phyloP scores from a whole-genome alignment of 1,140 invertebrate species.

The Pomacea maculata region DNA sequence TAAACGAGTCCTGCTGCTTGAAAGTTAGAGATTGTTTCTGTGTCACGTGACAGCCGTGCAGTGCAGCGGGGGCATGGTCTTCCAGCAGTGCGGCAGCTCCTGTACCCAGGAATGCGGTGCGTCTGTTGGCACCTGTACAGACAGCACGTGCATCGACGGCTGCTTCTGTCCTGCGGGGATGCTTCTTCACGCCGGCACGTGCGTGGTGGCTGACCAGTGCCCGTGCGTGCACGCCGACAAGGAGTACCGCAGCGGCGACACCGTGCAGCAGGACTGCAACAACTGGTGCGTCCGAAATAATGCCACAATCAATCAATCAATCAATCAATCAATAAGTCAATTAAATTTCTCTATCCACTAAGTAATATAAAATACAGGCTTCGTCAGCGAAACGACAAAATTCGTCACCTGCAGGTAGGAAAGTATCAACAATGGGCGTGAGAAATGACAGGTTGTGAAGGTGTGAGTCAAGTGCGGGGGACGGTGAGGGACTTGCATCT shows the following conservation, averaged over 20 bases:
- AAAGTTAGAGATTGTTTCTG: too few species aligned
- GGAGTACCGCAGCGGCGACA: slow-evolving; percentile 44
- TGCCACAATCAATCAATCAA: too few species aligned
- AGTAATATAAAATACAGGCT: too few species aligned
- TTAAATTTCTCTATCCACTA: too few species aligned
- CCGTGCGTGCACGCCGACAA: slow-evolving; percentile 52
- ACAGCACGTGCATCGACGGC: slow-evolving; percentile 79
- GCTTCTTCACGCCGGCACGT: slow-evolving; percentile 68
- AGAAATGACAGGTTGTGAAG: too few species aligned
- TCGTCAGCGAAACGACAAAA: too few species aligned
- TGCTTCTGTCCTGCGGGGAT: slow-evolving; percentile 76
- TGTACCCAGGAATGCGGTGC: slow-evolving; percentile 79
- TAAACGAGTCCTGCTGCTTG: too few species aligned
- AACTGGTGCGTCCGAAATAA: slow-evolving; percentile 50
- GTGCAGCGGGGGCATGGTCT: slow-evolving; percentile 80
- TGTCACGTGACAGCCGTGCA: slow-evolving; percentile 9
- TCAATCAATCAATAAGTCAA: too few species aligned
- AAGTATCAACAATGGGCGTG: too few species aligned
- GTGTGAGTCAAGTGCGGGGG: too few species aligned
- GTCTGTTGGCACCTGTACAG: slow-evolving; percentile 66
- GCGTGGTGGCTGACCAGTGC: slow-evolving; percentile 50
- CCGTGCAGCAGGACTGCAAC: slow-evolving; percentile 58
- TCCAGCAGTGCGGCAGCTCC: slow-evolving; percentile 80
- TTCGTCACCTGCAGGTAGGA: too few species aligned
- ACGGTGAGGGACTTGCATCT: too few species aligned